Percentiles rank a stretch among this genome's conserved stretches.
These are phyloP conservation scores for Tokudaia muenninki DNA, from an alignment of 2,797 vertebrate genomes.

Conservation along the genomic window DNA sequence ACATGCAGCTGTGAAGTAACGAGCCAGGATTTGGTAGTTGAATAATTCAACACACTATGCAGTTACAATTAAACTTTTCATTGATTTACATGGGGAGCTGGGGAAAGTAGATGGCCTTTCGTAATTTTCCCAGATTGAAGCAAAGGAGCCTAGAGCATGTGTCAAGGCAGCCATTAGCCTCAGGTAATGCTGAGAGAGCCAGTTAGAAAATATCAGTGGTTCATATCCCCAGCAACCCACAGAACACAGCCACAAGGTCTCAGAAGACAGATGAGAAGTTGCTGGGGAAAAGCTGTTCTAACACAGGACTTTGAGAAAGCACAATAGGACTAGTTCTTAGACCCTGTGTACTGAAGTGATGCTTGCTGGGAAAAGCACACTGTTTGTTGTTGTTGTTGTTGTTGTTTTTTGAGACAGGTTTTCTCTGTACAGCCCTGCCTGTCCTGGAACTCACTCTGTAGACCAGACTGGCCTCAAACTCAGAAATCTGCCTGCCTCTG, in stretches of 20 bases:
- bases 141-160: neutral
- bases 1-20: neutral
- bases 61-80: neutral
- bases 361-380: neutral
- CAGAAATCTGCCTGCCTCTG: no score
- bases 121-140: neutral
- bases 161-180: neutral
- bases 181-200: neutral
- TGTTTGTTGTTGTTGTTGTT: neutral
- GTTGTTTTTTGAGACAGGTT: no score
- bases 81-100: neutral
- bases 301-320: neutral
- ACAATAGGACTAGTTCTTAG: accelerated
- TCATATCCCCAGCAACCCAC: neutral
- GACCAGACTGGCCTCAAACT: no score
- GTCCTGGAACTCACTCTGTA: no score
- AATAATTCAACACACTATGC: accelerated
- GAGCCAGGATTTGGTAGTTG: neutral
- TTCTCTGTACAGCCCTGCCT: no score
- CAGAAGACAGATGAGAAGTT: neutral
- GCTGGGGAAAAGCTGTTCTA: neutral
- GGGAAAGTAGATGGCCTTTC: neutral
- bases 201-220: neutral
- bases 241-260: accelerated
- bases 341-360: neutral